Percentiles rank a stretch among this genome's conserved stretches.
Conservation (phyloP, 2,888 invertebrate species). For the Rotaria macrura region DNA sequence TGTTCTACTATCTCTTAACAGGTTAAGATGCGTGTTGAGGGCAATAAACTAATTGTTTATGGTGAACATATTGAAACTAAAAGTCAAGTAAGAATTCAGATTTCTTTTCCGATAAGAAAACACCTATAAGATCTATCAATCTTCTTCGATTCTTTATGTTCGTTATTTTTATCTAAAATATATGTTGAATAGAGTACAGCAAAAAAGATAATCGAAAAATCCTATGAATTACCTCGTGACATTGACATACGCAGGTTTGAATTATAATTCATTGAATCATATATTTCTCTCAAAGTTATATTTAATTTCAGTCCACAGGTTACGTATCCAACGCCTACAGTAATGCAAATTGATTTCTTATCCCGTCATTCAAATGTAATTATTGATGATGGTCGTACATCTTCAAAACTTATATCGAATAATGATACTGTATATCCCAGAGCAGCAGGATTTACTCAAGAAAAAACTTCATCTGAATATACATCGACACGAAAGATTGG, state of each 20-base stretch:
- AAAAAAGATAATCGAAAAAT: not conserved
- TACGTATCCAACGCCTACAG: not conserved
- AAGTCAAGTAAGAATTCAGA: not conserved
- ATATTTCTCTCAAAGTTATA: not conserved
- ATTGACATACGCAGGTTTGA: not conserved
- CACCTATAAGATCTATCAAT: too few relatives aligned
- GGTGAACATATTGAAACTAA: not conserved
- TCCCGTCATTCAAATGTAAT: not conserved
- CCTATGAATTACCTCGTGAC: not conserved
- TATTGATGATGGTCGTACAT: not conserved
- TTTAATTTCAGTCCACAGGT: not conserved
- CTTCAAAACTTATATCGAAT: not conserved
- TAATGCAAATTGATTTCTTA: not conserved
- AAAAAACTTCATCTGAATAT: conserved; percentile 1
- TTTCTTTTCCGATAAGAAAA: too few relatives aligned
- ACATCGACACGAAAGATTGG: not conserved
- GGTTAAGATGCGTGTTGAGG: not conserved
- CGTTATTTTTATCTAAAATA: not conserved
- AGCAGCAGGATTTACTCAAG: not conserved
- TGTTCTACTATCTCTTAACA: too few relatives aligned
- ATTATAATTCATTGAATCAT: too few relatives aligned
- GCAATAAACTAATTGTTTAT: not conserved
- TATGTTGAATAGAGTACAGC: not conserved
- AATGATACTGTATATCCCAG: not conserved
- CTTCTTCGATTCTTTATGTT: not conserved